Conservation (phyloP, 2,888 invertebrate genomes). For the Clanis bilineata region DNA sequence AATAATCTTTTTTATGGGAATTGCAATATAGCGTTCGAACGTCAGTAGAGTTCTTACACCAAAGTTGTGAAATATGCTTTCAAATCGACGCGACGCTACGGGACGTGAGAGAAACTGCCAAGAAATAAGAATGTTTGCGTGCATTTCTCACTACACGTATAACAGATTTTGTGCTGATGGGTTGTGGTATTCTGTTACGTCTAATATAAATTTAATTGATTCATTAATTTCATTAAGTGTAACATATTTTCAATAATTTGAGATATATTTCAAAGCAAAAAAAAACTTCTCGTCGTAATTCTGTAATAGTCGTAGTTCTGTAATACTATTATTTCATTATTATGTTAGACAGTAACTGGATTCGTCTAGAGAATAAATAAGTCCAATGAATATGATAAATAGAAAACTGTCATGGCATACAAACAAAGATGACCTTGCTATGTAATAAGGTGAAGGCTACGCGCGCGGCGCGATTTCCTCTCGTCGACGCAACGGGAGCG, state of each 20-base stretch:
- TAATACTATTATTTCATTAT: background rate
- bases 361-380: no score
- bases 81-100: conserved; percentile 46
- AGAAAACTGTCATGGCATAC: conserved; percentile 25
- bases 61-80: conserved; percentile 69
- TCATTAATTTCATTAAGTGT: background rate
- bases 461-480: conserved; percentile 64
- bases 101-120: conserved; percentile 63
- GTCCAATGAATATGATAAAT: conserved; percentile 5
- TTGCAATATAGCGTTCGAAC: conserved; percentile 37
- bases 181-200: background rate
- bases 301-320: no score
- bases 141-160: background rate
- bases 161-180: no score
- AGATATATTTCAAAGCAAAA: background rate
- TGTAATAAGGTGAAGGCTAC: conserved; percentile 72
- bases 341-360: no score
- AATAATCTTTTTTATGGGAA: background rate
- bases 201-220: background rate
- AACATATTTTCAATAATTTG: background rate
- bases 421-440: conserved; percentile 63
- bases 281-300: background rate
- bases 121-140: conserved; percentile 17
- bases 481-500: conserved; percentile 66
- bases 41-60: conserved; percentile 54